Evolutionary conservation across 2,888 invertebrate species (phyloP), one percentile per base, ranked within the genome.

Genomic region (Cerceris ruficornis): DNA sequence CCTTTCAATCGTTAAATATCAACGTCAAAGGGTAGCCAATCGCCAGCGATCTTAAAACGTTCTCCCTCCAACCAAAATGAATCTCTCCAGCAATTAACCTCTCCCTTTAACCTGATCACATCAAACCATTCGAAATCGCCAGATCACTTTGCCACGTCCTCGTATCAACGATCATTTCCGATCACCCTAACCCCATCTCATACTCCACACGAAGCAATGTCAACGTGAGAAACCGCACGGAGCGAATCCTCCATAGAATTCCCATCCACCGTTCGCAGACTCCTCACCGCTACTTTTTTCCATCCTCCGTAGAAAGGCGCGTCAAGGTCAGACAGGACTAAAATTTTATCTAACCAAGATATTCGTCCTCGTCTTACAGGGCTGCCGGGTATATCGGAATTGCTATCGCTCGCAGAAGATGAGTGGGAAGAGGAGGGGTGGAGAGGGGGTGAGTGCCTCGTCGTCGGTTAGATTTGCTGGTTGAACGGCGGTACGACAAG

Each of bases 401-500:
- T 86, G 83, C 90, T 91, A 91, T 91, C 91, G 88, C 89, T 74
- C 80, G 83, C 80, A 2, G 28, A 82, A 67, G 82, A 66, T 69
- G 60, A 70, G 55, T 71, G n/a, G 62, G 17, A 69, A 54, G 65
- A 41, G 73, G 70, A 77, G 75, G 77, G 73, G 28, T 1, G 4
- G 28, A 28, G 28, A 28, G 28, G 28, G 28, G 28, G 28, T 28
- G 28, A 28, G 28, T 28, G 75, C 75, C 78, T 80, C 83, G 82
- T 83, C 85, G 84, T 84, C 83, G 81, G 77, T 83, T 83, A 86
- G 90, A 89, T 89, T 88, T 86, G 89, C 89, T 86, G 88, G 86
- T 86, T 86, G 86, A 90, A 88, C 88, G 88, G 85, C 88, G 89
- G 86, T 88, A 89, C 90, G 92, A 92, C 92, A 92, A 89, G 90